phyloP scores from a whole-genome alignment of 2,113 vertebrate genomes.

The Octodon degus region DNA sequence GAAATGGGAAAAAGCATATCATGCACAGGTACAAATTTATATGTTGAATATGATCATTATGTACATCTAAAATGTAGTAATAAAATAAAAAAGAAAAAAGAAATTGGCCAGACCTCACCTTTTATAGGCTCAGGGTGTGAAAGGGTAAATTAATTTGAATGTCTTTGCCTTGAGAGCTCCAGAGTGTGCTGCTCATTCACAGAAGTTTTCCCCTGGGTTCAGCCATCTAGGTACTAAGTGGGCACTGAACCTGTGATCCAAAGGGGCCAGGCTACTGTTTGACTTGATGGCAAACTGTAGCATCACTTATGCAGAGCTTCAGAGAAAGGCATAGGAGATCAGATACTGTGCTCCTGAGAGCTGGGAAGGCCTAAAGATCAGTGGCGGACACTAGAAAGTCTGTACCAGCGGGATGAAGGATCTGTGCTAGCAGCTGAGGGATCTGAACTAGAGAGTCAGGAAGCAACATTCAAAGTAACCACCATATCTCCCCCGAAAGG shows the following conservation, averaged over 20 bases:
- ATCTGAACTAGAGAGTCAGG: too few relatives aligned
- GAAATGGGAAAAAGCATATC: not conserved
- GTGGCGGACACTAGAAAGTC: too few relatives aligned
- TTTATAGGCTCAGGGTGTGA: not conserved
- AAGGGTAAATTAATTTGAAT: not conserved
- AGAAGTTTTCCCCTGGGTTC: not conserved
- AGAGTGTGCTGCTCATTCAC: not conserved
- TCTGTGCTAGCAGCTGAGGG: too few relatives aligned
- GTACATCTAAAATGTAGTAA: too few relatives aligned
- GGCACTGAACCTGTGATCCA: not conserved
- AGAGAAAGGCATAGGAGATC: not conserved
- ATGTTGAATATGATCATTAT: too few relatives aligned
- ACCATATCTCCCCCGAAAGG: too few relatives aligned
- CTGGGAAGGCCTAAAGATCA: too few relatives aligned
- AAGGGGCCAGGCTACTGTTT: not conserved
- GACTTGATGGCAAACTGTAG: not conserved
- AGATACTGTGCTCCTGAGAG: not conserved
- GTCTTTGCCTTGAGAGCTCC: not conserved
- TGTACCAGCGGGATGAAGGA: too few relatives aligned
- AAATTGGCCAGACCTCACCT: not conserved
- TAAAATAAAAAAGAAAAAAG: too few relatives aligned
- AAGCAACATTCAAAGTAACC: too few relatives aligned
- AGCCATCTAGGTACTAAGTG: not conserved
- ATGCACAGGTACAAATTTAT: not conserved
- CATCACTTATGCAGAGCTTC: not conserved